Conservation (phyloP, 2,797 vertebrate species). For the Etheostoma nigrum region DNA sequence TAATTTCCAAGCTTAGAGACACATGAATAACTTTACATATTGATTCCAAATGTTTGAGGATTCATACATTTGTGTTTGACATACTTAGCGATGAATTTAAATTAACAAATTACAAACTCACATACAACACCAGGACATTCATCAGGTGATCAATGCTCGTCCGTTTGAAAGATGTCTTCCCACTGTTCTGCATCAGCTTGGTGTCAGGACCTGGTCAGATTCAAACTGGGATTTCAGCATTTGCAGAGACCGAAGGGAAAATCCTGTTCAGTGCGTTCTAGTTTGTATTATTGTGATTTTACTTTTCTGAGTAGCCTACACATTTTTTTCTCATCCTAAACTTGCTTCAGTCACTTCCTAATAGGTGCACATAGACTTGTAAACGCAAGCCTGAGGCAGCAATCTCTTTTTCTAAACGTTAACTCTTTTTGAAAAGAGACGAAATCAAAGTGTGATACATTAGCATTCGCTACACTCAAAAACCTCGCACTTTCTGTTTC, state of each 20-base stretch:
- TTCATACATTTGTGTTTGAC: not conserved
- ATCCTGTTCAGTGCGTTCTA: not conserved
- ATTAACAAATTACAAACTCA: slow-evolving; percentile 79
- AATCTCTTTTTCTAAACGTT: not conserved
- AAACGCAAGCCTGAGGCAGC: not conserved
- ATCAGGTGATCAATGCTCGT: slow-evolving; percentile 95
- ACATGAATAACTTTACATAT: not conserved
- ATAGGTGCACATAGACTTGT: not conserved
- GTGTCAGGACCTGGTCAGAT: slow-evolving; percentile 92
- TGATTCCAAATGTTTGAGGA: not conserved
- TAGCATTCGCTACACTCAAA: not conserved
- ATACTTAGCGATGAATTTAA: not conserved
- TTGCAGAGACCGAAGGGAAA: not conserved
- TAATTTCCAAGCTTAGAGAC: too few relatives aligned
- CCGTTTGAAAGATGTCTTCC: slow-evolving; percentile 91
- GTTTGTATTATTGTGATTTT: not conserved
- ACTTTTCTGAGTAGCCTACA: not conserved
- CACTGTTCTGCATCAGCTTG: slow-evolving; percentile 98
- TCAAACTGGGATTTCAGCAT: slow-evolving; percentile 7
- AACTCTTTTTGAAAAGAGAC: not conserved
- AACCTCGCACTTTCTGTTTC: not conserved
- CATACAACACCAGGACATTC: slow-evolving; percentile 93
- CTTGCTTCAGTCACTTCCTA: not conserved
- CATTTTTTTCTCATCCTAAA: not conserved
- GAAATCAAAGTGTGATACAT: too few relatives aligned